Base-by-base conservation (phyloP, 2,113 vertebrate genomes). In the Boulengerochromis microlepis region DNA sequence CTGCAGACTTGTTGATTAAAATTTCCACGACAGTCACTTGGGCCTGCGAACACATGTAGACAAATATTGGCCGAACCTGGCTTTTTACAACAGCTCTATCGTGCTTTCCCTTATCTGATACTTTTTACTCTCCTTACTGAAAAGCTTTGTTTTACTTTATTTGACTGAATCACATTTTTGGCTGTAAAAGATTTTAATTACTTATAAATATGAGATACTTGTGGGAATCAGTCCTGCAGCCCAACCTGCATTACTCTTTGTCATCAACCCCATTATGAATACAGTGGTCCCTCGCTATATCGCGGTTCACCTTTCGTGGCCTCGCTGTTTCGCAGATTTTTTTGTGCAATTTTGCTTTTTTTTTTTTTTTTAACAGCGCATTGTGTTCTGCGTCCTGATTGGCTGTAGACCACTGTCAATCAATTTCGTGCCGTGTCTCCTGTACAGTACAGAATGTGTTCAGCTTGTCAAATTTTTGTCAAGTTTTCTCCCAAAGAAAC, bases 301-400 rank as follows among this genome's bases (percentile, higher is more conserved):
- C 1, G 0, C 0, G 2, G 31, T 7, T 33, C 31, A 7, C 31
- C 31, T 33, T 33, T 33, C 1, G 7, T 7, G 31, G 31, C 8
- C 7, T 8, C 31, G 7, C 7, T 33, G 31, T 33, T 33, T 33
- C 31, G 2, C 31, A 33, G 31, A 33, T 7, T 8, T 33, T 33
- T 33, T 33, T 7, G 31, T 33, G 31, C 31, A 33, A 33, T 33
- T 33, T 33, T 33, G 31, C 31, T 1, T 54, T 2, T 10, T 15
- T 15, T 45, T 8, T 4, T 42, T 19, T 54, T 56, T 56, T 26
- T 26, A 13, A 56, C 54, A 56, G 54, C 11, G 2, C 54, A 3
- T 56, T 26, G 54, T 56, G 4, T 26, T 57, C 54, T 26, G 22
- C 1, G 0, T 57, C 54, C 54, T 26, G 54, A 57, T 57, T 57